Evolutionary conservation across 2,888 invertebrate genomes (phyloP).

Genomic region (Caenorhabditis macrosperma): DNA sequence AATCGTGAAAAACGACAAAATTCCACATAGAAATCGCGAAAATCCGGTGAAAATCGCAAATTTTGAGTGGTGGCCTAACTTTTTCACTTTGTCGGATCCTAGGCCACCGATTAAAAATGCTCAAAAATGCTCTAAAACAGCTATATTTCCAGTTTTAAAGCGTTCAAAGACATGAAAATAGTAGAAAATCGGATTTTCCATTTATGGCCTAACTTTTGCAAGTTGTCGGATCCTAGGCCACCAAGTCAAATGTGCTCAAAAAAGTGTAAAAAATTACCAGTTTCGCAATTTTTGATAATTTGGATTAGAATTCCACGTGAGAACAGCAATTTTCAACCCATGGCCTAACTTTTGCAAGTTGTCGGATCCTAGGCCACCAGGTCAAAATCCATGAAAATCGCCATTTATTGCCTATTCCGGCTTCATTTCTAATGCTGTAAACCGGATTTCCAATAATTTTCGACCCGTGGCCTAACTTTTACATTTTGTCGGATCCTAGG

Average conservation of each 20-base stretch:
- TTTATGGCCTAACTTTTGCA: conserved; percentile 5
- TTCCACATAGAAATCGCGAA: background rate
- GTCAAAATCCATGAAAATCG: background rate
- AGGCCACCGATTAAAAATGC: too few species aligned
- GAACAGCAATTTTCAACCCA: too few species aligned
- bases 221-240: background rate
- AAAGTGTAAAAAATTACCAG: too few species aligned
- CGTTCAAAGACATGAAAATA: background rate
- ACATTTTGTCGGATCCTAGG: too few species aligned
- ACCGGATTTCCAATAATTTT: background rate
- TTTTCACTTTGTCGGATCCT: background rate
- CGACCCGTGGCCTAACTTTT: too few species aligned
- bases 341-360: background rate
- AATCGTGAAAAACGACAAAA: background rate
- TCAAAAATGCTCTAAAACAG: background rate
- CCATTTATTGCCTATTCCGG: background rate
- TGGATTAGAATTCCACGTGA: too few species aligned
- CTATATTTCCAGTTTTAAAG: background rate
- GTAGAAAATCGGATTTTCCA: too few species aligned
- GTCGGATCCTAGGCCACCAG: conserved; percentile 1
- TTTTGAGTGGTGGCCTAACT: background rate
- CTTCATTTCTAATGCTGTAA: background rate
- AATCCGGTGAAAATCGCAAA: background rate
- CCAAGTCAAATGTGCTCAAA: background rate
- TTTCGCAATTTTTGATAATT: too few species aligned